These are phyloP conservation scores for Pseudolycoriella hygida DNA, from an alignment of 2,888 invertebrate species.

Conservation along the genomic window DNA sequence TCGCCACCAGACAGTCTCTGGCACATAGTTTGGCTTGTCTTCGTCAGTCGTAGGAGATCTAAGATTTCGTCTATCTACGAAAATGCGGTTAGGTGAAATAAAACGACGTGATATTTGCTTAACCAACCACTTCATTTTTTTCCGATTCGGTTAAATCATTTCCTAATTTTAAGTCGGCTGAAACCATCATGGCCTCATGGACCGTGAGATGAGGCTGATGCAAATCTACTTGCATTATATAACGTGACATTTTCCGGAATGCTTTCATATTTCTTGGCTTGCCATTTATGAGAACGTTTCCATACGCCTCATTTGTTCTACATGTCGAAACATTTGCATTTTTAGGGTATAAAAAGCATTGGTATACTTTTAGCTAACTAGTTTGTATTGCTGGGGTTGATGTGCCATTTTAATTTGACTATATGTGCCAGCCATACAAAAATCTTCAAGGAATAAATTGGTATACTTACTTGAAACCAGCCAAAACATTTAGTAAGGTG, in stretches of 20 bases:
- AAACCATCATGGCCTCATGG: slow-evolving; percentile 71
- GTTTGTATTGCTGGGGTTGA: too few relatives aligned
- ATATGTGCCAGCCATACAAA: neutral
- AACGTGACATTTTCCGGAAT: slow-evolving; percentile 78
- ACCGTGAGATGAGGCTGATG: slow-evolving; percentile 77
- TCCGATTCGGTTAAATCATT: slow-evolving; percentile 37
- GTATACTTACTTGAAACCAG: slow-evolving; percentile 72
- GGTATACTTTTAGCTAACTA: neutral
- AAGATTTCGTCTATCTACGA: slow-evolving; percentile 74
- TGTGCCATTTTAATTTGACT: neutral
- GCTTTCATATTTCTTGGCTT: slow-evolving; percentile 51
- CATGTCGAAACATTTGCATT: neutral
- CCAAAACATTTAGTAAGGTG: slow-evolving; percentile 71
- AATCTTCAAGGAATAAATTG: neutral
- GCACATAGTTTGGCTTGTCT: slow-evolving; percentile 54
- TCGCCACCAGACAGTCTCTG: slow-evolving; percentile 78
- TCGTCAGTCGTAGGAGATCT: slow-evolving; percentile 54
- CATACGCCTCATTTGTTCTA: slow-evolving; percentile 51
- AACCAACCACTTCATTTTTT: slow-evolving; percentile 47
- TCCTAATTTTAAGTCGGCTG: slow-evolving; percentile 78
- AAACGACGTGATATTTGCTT: neutral
- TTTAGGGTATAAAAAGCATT: too few relatives aligned
- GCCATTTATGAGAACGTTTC: slow-evolving; percentile 63
- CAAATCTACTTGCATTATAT: slow-evolving; percentile 89
- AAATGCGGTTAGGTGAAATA: neutral